Evolutionary conservation across 2,888 invertebrate genomes (phyloP), one percentile per base, ranked within the genome.

Genomic region (Chouioia cunea): DNA sequence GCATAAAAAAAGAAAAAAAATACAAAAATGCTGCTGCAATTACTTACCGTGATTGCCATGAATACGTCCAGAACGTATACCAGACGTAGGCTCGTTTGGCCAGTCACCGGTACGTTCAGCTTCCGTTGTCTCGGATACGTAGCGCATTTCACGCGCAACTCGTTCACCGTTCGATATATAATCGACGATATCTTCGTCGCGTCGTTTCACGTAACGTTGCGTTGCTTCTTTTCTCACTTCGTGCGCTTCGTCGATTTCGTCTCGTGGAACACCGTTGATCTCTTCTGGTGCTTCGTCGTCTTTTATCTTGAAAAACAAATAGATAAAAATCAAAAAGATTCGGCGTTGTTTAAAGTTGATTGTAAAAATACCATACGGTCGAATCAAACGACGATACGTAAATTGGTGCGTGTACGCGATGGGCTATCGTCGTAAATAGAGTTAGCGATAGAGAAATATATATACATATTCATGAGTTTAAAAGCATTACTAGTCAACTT

Each of bases 141-240:
- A 92, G 81, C 93, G 91, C 89, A 94, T 91, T 82, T 95, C 93
- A 85, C 93, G 91, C 76, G 91, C 92, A 79, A 95, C 88, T 80
- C 93, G 90, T 81, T 93, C 90, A 76, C 95, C 95, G 83, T 94
- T 92, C 79, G 93, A 92, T 85, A 94, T 88, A 84, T 94, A 92
- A 85, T 95, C 95, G 60, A 95, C 93, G 83, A 93, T 90, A 80
- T 92, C 92, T 85, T 95, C 94, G 82, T 94, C 92, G 68, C 93
- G 89, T 80, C 91, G 92, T 82, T 94, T 92, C 65, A 90, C 88
- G 84, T 89, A 91, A 73, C 88, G 88, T 83, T 91, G 92, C 1
- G 87, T 86, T 66, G 85, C 86, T 74, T 88, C 88, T 70, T 87
- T 84, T 75, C 77, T 77, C 47, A 72, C 79, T 74, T 87, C 87